Conservation (phyloP, 1,140 invertebrate species). For the Oryctes rhinoceros region DNA sequence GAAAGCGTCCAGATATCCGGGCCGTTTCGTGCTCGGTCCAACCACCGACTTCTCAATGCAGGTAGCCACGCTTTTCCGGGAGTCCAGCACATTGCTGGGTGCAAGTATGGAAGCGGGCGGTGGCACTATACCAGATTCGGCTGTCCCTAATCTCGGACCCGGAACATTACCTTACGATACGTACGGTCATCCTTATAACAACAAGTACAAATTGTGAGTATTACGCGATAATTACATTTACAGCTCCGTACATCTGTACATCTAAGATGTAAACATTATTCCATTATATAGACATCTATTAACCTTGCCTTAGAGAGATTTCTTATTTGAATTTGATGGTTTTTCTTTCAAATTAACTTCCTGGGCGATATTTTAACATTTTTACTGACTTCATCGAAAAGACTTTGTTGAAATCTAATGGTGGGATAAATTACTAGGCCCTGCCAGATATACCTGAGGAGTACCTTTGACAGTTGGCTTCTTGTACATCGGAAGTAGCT, state of each 20-base stretch:
- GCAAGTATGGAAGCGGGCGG: constrained; percentile 67
- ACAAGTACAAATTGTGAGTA: constrained; percentile 62
- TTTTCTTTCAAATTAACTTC: too few relatives aligned
- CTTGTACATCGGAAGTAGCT: neutral
- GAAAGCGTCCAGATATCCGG: constrained; percentile 51
- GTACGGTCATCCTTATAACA: constrained; percentile 57
- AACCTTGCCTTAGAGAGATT: neutral
- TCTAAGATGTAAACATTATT: constrained; percentile 52
- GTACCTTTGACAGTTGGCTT: neutral
- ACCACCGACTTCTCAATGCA: constrained; percentile 64
- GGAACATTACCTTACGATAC: constrained; percentile 57
- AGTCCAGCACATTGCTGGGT: constrained; percentile 73
- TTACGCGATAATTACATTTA: constrained; percentile 28
- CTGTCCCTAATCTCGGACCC: constrained; percentile 51
- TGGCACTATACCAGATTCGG: constrained; percentile 55
- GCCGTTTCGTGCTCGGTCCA: constrained; percentile 55
- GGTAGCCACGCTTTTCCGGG: constrained; percentile 74
- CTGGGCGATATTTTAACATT: neutral
- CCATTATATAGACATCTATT: constrained; percentile 37
- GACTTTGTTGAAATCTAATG: too few relatives aligned
- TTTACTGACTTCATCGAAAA: too few relatives aligned
- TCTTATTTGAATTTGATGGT: neutral
- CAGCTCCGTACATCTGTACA: constrained; percentile 45
- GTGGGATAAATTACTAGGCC: too few relatives aligned
- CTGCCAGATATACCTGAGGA: too few relatives aligned